These are phyloP conservation scores for Semibalanus balanoides DNA, from an alignment of 1,140 invertebrate genomes.

Conservation along the genomic window DNA sequence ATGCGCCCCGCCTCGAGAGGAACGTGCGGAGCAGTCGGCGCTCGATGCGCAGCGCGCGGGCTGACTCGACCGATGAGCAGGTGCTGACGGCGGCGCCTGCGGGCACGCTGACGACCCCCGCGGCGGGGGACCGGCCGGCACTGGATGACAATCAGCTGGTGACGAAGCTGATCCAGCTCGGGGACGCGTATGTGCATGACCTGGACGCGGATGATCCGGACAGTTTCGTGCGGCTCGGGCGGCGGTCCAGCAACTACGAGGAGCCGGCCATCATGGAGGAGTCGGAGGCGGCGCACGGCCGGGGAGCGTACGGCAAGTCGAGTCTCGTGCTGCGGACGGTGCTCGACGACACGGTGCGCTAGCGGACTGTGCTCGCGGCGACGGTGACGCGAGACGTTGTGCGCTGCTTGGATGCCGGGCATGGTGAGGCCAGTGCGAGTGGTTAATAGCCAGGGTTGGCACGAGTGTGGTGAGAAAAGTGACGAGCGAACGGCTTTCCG, in stretches of 20 bases:
- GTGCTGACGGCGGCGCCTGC: background rate
- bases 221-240: background rate
- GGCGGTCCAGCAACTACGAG: background rate
- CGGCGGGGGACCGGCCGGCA: background rate
- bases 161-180: background rate
- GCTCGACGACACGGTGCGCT: background rate
- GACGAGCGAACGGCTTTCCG: too few species aligned
- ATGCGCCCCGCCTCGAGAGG: background rate
- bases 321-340: background rate
- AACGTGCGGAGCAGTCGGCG: background rate
- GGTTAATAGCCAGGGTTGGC: too few species aligned
- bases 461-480: too few species aligned
- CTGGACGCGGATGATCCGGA: background rate
- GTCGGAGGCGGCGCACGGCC: background rate
- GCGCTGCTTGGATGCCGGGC: too few species aligned
- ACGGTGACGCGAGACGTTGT: too few species aligned
- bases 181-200: background rate
- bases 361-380: background rate
- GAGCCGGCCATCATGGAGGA: background rate
- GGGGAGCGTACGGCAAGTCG: background rate
- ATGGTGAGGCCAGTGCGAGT: too few species aligned
- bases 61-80: background rate
- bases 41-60: background rate
- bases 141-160: background rate
- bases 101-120: background rate